Conservation (phyloP, 2,113 vertebrate genomes). For the Orycteropus afer region DNA sequence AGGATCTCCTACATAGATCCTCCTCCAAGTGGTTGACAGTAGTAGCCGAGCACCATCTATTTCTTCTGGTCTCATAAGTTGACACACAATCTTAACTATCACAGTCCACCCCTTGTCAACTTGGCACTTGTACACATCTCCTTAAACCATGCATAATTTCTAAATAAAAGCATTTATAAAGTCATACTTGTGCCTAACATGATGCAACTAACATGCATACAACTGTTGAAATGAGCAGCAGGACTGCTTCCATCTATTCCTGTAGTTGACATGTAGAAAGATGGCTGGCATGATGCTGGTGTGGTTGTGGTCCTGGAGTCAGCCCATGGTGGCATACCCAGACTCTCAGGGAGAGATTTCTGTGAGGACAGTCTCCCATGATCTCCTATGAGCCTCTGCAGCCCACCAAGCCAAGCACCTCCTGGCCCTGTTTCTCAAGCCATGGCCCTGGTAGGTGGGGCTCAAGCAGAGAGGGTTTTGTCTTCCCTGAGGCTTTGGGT, state of each 20-base stretch:
- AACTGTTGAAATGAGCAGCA: too few species aligned
- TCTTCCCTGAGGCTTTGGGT: neutral
- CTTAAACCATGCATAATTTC: too few species aligned
- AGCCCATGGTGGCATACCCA: neutral
- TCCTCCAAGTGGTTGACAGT: too few species aligned
- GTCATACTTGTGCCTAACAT: too few species aligned
- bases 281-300: neutral
- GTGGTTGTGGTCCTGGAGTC: accelerated
- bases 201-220: too few species aligned
- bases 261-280: neutral
- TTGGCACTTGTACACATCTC: too few species aligned
- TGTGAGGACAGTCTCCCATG: neutral
- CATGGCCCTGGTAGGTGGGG: neutral
- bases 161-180: too few species aligned
- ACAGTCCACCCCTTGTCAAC: too few species aligned
- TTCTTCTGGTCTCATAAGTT: too few species aligned
- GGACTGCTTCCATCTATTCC: neutral
- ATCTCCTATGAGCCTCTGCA: neutral
- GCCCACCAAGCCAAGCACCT: neutral
- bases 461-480: neutral
- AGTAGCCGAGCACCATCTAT: too few species aligned
- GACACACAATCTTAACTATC: too few species aligned
- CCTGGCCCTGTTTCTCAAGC: neutral
- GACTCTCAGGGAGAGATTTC: neutral
- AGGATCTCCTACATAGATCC: too few species aligned